phyloP scores from a whole-genome alignment of 2,888 invertebrate genomes.

The Sympetrum striolatum region DNA sequence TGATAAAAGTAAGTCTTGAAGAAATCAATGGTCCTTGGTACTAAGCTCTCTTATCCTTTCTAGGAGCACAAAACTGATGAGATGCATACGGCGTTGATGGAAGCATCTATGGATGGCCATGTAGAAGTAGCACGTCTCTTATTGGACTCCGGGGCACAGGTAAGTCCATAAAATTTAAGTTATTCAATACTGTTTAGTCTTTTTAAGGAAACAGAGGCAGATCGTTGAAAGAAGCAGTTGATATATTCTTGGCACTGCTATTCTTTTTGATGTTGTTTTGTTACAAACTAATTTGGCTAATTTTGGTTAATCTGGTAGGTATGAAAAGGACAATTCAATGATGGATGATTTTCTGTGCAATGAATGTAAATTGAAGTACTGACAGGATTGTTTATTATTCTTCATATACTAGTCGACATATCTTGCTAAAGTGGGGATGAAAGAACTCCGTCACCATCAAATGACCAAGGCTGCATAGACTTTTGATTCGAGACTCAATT shows the following conservation, averaged over 20 bases:
- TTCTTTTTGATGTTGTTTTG: background rate
- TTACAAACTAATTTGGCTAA: too few relatives aligned
- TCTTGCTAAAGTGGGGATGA: background rate
- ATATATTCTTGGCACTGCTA: slow-evolving; percentile 23
- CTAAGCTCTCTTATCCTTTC: slow-evolving; percentile 20
- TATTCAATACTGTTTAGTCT: background rate
- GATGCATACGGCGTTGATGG: slow-evolving; percentile 99
- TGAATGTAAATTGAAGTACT: too few relatives aligned
- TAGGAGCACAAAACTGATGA: slow-evolving; percentile 99
- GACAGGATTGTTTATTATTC: background rate
- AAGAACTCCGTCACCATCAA: background rate
- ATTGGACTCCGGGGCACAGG: slow-evolving; percentile 95
- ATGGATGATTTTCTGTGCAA: background rate
- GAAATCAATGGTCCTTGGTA: too few relatives aligned
- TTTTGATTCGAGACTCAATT: background rate
- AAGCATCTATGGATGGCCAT: slow-evolving; percentile 99
- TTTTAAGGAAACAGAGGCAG: background rate
- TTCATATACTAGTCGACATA: background rate
- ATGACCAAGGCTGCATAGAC: background rate
- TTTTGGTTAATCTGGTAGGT: background rate
- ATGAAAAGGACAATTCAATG: too few relatives aligned
- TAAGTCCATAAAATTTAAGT: slow-evolving; percentile 52
- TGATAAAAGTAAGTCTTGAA: too few relatives aligned
- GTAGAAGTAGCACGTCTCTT: slow-evolving; percentile 95
- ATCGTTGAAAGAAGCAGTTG: background rate